Percentiles rank a stretch among this genome's conserved stretches.
Conservation (phyloP, 2,113 vertebrate genomes). For the Siphamia tubifer region DNA sequence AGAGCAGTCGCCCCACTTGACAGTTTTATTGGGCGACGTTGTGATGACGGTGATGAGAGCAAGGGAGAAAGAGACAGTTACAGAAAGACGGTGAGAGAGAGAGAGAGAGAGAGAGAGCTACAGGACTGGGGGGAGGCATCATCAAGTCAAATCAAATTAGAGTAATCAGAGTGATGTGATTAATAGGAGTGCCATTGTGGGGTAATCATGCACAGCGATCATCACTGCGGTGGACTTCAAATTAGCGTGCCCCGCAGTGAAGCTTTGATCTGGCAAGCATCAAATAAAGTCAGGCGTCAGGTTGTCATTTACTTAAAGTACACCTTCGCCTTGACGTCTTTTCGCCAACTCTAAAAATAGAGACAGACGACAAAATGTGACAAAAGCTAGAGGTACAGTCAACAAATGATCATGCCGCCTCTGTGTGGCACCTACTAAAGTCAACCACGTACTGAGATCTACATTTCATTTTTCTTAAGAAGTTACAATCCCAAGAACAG, state of each 20-base stretch:
- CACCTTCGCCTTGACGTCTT: slow-evolving; percentile 77
- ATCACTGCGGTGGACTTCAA: slow-evolving; percentile 80
- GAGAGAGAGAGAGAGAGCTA: slow-evolving; percentile 19
- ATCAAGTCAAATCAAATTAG: slow-evolving; percentile 79
- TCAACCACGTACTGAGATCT: slow-evolving; percentile 49
- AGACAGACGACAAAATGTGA: slow-evolving; percentile 65
- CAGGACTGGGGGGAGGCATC: slow-evolving; percentile 64
- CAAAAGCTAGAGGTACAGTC: slow-evolving; percentile 66
- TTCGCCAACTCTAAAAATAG: slow-evolving; percentile 68
- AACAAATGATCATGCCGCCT: slow-evolving; percentile 55
- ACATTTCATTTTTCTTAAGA: slow-evolving; percentile 55
- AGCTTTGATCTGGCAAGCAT: slow-evolving; percentile 78
- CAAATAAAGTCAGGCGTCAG: slow-evolving; percentile 76
- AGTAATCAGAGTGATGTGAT: slow-evolving; percentile 81
- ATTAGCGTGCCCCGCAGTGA: slow-evolving; percentile 75
- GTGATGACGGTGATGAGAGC: slow-evolving; percentile 66
- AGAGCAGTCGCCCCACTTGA: slow-evolving; percentile 76
- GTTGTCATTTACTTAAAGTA: slow-evolving; percentile 79
- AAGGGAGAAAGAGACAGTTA: slow-evolving; percentile 24
- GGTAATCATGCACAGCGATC: slow-evolving; percentile 80
- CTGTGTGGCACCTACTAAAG: slow-evolving; percentile 56
- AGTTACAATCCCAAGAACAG: slow-evolving; percentile 23
- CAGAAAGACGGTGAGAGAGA: background rate
- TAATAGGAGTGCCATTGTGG: slow-evolving; percentile 80
- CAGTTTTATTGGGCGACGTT: slow-evolving; percentile 75